A percentile compares a stretch with the other conserved stretches of the same genome.
phyloP scores from a whole-genome alignment of 2,797 vertebrate species.

The Sebastolobus alascanus region DNA sequence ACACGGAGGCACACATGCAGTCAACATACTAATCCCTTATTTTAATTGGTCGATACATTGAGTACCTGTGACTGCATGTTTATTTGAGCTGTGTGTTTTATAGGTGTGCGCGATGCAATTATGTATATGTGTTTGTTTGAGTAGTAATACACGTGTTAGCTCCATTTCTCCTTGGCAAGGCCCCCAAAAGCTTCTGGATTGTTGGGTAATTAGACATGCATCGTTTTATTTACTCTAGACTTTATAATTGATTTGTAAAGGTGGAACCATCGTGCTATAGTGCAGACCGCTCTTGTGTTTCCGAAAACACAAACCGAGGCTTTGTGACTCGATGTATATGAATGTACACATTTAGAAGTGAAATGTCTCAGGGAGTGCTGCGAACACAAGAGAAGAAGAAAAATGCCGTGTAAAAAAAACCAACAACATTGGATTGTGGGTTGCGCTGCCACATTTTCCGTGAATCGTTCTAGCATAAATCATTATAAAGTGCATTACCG shows the following conservation, averaged over 20 bases:
- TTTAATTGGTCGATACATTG: constrained; percentile 78
- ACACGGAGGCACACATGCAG: constrained; percentile 54
- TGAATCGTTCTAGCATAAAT: constrained; percentile 76
- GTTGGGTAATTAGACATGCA: constrained; percentile 79
- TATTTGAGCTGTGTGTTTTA: constrained; percentile 59
- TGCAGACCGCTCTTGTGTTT: constrained; percentile 45
- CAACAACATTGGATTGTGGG: constrained; percentile 45
- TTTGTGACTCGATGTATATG: constrained; percentile 23
- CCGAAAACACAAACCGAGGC: constrained; percentile 18
- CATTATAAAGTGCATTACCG: constrained; percentile 82
- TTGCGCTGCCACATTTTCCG: constrained; percentile 59
- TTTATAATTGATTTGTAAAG: constrained; percentile 80
- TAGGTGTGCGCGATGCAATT: constrained; percentile 42
- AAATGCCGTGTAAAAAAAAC: constrained; percentile 13
- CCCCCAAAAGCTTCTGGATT: constrained; percentile 71
- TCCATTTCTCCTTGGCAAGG: constrained; percentile 67
- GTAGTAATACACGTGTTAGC: constrained; percentile 50
- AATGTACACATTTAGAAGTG: constrained; percentile 36
- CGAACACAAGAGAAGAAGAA: constrained; percentile 32
- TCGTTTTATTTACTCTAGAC: constrained; percentile 78
- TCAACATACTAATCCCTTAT: constrained; percentile 79
- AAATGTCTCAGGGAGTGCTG: constrained; percentile 24
- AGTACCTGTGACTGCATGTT: constrained; percentile 81
- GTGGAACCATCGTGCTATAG: constrained; percentile 61
- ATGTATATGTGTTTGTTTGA: constrained; percentile 49